Conservation (phyloP, 2,888 invertebrate genomes). For the Eristalinus sepulchralis region DNA sequence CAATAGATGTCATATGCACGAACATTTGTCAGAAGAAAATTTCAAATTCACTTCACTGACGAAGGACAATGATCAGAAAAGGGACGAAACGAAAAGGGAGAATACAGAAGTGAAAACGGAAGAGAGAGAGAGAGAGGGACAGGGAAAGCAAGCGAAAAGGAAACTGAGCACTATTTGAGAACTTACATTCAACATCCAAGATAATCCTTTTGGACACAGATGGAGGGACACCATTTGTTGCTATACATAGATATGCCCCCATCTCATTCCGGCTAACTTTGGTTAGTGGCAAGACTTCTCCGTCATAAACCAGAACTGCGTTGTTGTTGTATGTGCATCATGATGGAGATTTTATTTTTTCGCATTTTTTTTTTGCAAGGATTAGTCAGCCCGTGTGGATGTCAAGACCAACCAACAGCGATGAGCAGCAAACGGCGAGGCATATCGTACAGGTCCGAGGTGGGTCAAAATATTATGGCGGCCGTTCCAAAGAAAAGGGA, state of each 20-base stretch:
- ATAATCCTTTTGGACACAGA: conserved; percentile 96
- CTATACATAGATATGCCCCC: conserved; percentile 81
- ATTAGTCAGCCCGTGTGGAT: conserved; percentile 52
- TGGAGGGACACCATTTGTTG: conserved; percentile 92
- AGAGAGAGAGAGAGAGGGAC: conserved; percentile 13
- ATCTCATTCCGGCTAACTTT: conserved; percentile 92
- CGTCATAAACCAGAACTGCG: conserved; percentile 91
- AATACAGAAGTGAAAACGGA: conserved; percentile 1
- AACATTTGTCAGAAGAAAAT: conserved; percentile 65
- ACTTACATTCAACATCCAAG: conserved; percentile 92
- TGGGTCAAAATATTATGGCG: conserved; percentile 64
- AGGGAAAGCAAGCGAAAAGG: conserved; percentile 20
- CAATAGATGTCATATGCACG: conserved; percentile 72
- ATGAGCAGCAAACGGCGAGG: conserved; percentile 16
- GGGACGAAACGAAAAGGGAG: background rate
- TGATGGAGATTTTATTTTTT: conserved; percentile 28
- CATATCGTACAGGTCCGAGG: conserved; percentile 40
- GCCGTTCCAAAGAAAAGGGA: conserved; percentile 12
- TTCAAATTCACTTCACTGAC: conserved; percentile 67
- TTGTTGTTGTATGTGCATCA: conserved; percentile 39
- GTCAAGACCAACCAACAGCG: conserved; percentile 46
- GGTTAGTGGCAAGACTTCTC: conserved; percentile 91
- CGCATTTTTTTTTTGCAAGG: conserved; percentile 32
- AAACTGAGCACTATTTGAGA: conserved; percentile 54
- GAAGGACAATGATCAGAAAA: conserved; percentile 62